These are phyloP conservation scores for Axinella damicornis DNA, from an alignment of 37 sponge, comb jelly and placozoan genomes.

Conservation along the genomic window DNA sequence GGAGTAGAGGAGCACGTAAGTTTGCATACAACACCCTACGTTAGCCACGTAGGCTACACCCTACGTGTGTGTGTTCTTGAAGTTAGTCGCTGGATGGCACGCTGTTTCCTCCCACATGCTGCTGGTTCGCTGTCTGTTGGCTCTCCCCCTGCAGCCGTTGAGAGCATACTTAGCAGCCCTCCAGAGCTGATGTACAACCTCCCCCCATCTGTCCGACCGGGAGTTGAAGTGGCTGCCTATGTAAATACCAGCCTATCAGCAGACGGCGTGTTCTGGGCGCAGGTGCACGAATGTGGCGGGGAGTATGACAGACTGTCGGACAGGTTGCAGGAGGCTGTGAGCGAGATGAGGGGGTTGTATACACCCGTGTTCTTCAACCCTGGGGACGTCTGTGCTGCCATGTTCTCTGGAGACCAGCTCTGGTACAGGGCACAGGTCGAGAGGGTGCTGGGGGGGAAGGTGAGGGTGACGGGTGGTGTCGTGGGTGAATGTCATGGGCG, in stretches of 20 bases:
- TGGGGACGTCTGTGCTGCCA: constrained; percentile 43
- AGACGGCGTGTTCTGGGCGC: constrained; percentile 18
- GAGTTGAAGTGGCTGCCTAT: background rate
- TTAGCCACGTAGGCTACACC: too few relatives aligned
- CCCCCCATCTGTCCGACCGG: background rate
- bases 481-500: background rate
- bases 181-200: too few relatives aligned
- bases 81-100: too few relatives aligned
- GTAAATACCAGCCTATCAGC: constrained; percentile 6
- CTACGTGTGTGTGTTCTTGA: too few relatives aligned
- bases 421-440: constrained; percentile 49
- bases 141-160: too few relatives aligned
- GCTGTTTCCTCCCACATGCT: too few relatives aligned
- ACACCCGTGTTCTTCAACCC: constrained; percentile 37
- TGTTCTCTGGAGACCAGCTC: constrained; percentile 18
- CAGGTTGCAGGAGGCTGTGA: background rate
- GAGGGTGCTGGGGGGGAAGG: background rate
- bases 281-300: background rate
- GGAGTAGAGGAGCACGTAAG: too few relatives aligned
- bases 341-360: background rate
- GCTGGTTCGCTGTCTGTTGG: too few relatives aligned
- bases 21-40: too few relatives aligned
- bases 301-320: background rate
- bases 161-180: too few relatives aligned
- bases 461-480: background rate